Evolutionary conservation across 2,888 invertebrate genomes (phyloP), one percentile per base, ranked within the genome.

Genomic region (Ptilodon capucinus): DNA sequence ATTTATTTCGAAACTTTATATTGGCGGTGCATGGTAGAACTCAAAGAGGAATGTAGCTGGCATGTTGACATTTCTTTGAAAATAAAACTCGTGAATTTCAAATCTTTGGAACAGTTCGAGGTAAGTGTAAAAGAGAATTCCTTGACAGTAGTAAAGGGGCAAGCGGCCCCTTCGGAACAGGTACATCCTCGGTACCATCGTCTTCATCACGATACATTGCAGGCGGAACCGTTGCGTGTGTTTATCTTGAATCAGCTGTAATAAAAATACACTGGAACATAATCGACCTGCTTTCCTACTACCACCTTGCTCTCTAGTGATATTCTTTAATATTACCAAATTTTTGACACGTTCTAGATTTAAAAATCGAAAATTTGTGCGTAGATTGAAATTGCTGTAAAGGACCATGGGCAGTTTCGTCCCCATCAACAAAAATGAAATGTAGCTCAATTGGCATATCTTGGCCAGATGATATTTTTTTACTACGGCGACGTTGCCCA

Each of bases 71-170:
- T 44, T 51, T 0, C 25, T 2, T 4, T 64, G 46, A 0, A 84
- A 42, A 54, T 69, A 86, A 49, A 84, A 81, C 47, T 86, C 86
- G 34, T 86, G 86, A 0, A 86, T n/a, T 4, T 80, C 73, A 0
- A 77, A 25, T 44, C 68, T 70, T 21, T 74, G 71, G 2, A 68
- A 67, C 0, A 78, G 72, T 28, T 71, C 51, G 32, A 79, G 54
- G 62, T 76, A 68, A 14, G 81, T 38, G 1, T 71, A 48, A 2
- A 42, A 48, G 0, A 77, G 44, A 1, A 50, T 42, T 2, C 86
- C 86, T 43, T 85, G 84, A 40, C 86, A 86, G 44, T 86, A 86
- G 60, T 84, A 83, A 4, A 86, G 13, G 0, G 84, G 86, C 0
- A 84, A 38, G 0, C 84, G 76, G 43, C 72, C 71, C 41, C 56